Conservation (phyloP, 2,113 vertebrate species). For the Carollia perspicillata region DNA sequence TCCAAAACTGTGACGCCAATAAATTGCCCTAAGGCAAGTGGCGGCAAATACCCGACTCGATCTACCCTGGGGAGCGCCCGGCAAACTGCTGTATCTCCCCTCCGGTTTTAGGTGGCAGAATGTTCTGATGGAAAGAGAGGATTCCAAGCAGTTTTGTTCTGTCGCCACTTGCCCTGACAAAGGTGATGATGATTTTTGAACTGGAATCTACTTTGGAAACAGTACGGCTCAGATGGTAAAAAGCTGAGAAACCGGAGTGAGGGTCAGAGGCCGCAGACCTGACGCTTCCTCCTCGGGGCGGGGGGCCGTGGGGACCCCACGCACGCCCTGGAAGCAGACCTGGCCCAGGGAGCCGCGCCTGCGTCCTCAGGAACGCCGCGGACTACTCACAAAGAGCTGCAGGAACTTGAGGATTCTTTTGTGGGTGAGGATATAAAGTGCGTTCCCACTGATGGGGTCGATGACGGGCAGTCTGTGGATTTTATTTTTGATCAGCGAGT, state of each 20-base stretch:
- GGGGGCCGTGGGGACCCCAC: too few species aligned
- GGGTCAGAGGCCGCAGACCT: background rate
- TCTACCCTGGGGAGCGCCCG: background rate
- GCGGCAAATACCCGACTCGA: background rate
- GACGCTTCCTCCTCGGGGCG: too few species aligned
- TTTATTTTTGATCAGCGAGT: constrained; percentile 98
- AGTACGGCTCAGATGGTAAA: background rate
- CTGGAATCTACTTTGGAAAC: background rate
- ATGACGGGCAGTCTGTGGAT: constrained; percentile 98
- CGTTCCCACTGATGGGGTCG: constrained; percentile 96
- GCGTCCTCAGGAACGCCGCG: constrained; percentile 33
- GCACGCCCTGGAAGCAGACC: background rate
- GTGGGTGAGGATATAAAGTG: constrained; percentile 99
- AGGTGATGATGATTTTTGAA: background rate
- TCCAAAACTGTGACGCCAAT: background rate
- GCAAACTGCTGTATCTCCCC: background rate
- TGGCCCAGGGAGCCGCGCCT: constrained; percentile 1
- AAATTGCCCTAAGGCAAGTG: background rate
- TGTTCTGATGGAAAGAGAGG: background rate
- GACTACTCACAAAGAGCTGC: constrained; percentile 97
- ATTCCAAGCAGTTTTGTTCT: background rate
- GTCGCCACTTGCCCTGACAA: background rate
- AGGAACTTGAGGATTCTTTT: constrained; percentile 99
- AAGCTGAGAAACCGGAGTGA: background rate
- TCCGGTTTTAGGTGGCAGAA: background rate